phyloP scores from a whole-genome alignment of 2,113 vertebrate species.

The Gallinago undulata region DNA sequence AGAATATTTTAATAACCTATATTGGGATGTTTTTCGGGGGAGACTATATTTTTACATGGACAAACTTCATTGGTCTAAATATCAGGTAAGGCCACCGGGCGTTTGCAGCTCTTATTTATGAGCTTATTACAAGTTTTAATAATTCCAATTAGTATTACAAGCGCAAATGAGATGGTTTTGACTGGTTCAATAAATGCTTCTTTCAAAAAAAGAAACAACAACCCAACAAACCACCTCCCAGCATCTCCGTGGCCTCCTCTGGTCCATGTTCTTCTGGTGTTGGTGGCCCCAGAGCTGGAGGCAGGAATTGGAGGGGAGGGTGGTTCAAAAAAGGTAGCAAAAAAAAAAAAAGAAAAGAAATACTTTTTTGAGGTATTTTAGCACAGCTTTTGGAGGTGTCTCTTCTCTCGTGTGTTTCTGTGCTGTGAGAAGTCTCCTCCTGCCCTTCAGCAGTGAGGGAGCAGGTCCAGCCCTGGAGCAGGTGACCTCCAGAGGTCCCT shows the following conservation, averaged over 20 bases:
- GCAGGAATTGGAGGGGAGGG: too few species aligned
- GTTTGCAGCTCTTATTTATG: accelerated
- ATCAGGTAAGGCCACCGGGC: constrained; percentile 80
- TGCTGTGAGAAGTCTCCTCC: accelerated
- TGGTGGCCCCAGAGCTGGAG: neutral
- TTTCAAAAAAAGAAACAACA: neutral
- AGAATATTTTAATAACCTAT: constrained; percentile 98
- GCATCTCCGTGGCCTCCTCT: neutral
- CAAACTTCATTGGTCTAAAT: constrained; percentile 95
- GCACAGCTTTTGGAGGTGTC: neutral
- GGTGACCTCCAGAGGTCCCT: too few species aligned
- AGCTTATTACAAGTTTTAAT: too few species aligned
- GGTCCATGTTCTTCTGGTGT: neutral
- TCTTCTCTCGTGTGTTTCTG: neutral
- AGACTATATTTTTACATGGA: constrained; percentile 98
- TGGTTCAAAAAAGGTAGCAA: neutral
- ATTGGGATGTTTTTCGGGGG: constrained; percentile 97
- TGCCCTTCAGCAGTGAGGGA: neutral
- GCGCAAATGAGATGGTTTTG: neutral
- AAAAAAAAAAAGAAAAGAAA: too few species aligned
- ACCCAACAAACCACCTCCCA: neutral
- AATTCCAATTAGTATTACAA: too few species aligned
- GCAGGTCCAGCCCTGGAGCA: too few species aligned
- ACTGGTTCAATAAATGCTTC: accelerated
- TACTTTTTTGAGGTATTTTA: neutral